Evolutionary conservation across 2,797 vertebrate genomes (phyloP), one percentile per base, ranked within the genome.

Genomic region (Coreius guichenoti): DNA sequence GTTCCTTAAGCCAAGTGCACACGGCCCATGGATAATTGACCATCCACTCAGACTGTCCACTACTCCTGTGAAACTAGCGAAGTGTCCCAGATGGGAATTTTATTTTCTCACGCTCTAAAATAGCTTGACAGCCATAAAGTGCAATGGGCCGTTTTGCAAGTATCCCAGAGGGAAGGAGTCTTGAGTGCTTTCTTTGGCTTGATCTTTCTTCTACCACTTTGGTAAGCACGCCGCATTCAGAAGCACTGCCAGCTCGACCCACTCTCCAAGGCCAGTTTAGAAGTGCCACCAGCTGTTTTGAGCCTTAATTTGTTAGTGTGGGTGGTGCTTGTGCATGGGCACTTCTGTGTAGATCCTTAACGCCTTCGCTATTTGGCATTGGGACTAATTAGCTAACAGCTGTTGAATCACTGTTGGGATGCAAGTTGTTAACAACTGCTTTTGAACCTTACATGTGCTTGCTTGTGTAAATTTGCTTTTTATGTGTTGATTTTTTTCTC

Each of bases 241-340:
- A 70, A 86, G 83, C 54, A 85, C 70, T 86, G 86, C 91, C 88
- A 87, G 81, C 84, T 87, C 88, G 88, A 87, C 88, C 89, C 89
- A 82, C 92, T 88, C 79, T 84, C 90, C 90, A 86, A 87, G 91
- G 91, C 89, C 87, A 87, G 89, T 75, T 73, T 82, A 87, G 88
- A 90, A 90, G 88, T 89, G 89, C 84, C 88, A 92, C 87, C 92
- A 93, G 92, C 92, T 93, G 92, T 91, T 92, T 82, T 76, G 86
- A 75, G 86, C 87, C 89, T 89, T 89, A 85, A 88, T 86, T 85
- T 90, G 85, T 89, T 85, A 86, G 76, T 87, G 92, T 92, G 86
- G 31, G 83, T 74, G 54, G 67, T 54, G 33, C 47, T 67, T 84
- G 85, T 58, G 69, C 83, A 23, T n/a, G 56, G 16, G 47, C 80